Percentiles rank a stretch among this genome's conserved stretches.
phyloP scores from a whole-genome alignment of 2,113 vertebrate species.

The Chauna torquata region DNA sequence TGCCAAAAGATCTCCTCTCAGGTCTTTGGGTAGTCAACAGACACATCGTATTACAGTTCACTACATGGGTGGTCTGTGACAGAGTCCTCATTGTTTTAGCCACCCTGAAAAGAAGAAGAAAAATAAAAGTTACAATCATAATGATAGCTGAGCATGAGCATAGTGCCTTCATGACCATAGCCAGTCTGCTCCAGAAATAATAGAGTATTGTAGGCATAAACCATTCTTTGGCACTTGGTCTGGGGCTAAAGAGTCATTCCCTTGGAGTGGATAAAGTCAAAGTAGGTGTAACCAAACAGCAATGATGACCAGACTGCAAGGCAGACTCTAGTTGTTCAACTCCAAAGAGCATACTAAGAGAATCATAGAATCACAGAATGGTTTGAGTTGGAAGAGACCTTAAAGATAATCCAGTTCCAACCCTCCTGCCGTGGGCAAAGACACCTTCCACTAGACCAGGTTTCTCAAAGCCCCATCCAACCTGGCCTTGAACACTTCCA shows the following conservation, averaged over 20 bases:
- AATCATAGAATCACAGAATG: too few species aligned
- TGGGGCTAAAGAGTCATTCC: background rate
- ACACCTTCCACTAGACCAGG: too few species aligned
- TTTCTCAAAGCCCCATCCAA: too few species aligned
- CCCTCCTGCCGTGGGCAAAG: too few species aligned
- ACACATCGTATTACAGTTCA: background rate
- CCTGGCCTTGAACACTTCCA: too few species aligned
- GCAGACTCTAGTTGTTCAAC: background rate
- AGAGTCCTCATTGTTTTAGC: background rate
- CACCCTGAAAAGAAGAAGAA: background rate
- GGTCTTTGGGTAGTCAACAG: background rate
- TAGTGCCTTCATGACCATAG: background rate
- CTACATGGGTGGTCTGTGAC: background rate
- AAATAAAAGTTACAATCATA: rapidly evolving
- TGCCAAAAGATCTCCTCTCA: background rate
- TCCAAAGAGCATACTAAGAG: background rate
- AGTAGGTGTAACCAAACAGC: background rate
- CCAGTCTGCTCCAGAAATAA: background rate
- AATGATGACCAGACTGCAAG: background rate
- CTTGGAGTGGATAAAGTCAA: background rate
- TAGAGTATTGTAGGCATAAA: background rate
- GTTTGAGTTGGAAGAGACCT: too few species aligned
- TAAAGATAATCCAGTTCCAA: too few species aligned
- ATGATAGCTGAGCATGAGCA: background rate
- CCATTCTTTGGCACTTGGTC: background rate